A percentile compares a stretch with the other conserved stretches of the same genome.
Evolutionary conservation across 2,113 vertebrate genomes (phyloP).

Genomic region (Australoheros scitulus): DNA sequence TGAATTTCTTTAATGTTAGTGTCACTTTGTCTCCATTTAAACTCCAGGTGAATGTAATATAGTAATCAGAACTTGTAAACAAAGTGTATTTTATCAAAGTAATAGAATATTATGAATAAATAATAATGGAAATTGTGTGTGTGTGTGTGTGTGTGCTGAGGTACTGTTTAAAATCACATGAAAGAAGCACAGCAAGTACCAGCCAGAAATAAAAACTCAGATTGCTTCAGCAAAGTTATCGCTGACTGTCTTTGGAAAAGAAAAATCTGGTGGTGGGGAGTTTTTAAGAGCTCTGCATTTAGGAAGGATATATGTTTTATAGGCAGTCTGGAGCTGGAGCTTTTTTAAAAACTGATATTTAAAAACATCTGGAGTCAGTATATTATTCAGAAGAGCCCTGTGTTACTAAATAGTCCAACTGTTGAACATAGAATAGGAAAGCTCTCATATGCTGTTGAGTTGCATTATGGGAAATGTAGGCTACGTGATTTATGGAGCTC

Average conservation of each 20-base stretch:
- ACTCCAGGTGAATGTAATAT: conserved; percentile 82
- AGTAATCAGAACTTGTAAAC: conserved; percentile 84
- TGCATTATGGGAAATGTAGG: conserved; percentile 29
- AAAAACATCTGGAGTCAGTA: neutral
- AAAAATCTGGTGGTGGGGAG: neutral
- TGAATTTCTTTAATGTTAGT: conserved; percentile 58
- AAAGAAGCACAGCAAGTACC: neutral
- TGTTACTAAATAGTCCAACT: neutral
- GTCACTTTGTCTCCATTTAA: conserved; percentile 71
- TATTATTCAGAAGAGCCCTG: neutral
- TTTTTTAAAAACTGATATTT: neutral
- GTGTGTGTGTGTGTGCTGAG: accelerated
- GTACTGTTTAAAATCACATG: neutral
- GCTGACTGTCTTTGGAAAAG: neutral
- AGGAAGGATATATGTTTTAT: neutral
- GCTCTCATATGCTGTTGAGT: neutral
- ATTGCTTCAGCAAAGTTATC: neutral
- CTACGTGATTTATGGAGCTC: neutral
- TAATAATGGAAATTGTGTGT: conserved; percentile 60
- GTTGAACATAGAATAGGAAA: neutral
- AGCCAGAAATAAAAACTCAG: neutral
- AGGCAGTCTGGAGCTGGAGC: no score
- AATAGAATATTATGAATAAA: conserved; percentile 79
- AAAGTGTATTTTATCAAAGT: conserved; percentile 82
- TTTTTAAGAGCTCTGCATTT: neutral